Conservation (phyloP, 2,113 vertebrate species). For the Rutilus rutilus region DNA sequence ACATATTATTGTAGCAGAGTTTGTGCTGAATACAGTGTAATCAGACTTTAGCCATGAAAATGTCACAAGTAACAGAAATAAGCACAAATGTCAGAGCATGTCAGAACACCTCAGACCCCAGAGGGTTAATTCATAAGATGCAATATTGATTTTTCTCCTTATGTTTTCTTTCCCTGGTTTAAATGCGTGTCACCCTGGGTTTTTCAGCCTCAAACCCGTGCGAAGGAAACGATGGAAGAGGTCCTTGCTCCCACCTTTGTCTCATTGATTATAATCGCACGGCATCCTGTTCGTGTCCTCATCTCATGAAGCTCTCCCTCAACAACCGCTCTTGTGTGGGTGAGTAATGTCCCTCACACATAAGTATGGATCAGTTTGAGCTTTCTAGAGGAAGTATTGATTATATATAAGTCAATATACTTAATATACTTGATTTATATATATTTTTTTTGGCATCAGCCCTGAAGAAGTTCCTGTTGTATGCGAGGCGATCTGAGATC, state of each 20-base stretch:
- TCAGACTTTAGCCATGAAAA: too few species aligned
- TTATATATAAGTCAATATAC: not conserved
- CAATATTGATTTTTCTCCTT: constrained; percentile 48
- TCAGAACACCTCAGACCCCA: too few species aligned
- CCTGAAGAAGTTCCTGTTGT: constrained; percentile 92
- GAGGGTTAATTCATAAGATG: constrained; percentile 26
- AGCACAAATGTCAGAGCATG: too few species aligned
- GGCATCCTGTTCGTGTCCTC: constrained; percentile 91
- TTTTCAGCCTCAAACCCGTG: constrained; percentile 90
- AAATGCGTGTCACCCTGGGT: constrained; percentile 37
- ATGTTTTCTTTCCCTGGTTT: constrained; percentile 34
- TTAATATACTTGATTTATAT: too few species aligned
- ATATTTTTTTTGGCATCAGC: constrained; percentile 71
- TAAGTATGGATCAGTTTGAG: not conserved
- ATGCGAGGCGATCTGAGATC: constrained; percentile 92
- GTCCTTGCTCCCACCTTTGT: constrained; percentile 96
- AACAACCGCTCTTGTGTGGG: constrained; percentile 92
- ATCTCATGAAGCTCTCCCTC: constrained; percentile 92
- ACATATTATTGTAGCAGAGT: too few species aligned
- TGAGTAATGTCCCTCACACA: constrained; percentile 66
- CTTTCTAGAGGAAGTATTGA: not conserved
- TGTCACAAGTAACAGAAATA: too few species aligned
- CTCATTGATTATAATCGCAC: constrained; percentile 93
- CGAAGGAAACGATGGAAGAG: constrained; percentile 86
- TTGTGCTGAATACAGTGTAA: too few species aligned